Evolutionary conservation across 2,797 vertebrate genomes (phyloP).

Genomic region (Urophycis tenuis): DNA sequence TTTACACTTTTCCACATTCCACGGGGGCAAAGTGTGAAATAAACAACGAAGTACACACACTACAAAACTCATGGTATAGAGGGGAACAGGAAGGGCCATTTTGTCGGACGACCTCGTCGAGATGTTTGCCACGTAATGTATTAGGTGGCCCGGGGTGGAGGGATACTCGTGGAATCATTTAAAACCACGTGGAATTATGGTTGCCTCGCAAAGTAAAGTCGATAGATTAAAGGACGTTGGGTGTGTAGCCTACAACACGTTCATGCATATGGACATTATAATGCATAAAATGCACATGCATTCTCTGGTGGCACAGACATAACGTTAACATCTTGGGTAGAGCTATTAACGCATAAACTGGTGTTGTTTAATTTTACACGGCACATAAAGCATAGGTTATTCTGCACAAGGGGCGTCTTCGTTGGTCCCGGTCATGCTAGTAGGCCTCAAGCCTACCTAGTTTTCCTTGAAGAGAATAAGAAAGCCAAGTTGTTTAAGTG

Average conservation of each 20-base stretch:
- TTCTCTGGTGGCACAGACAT: neutral
- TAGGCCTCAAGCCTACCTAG: neutral
- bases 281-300: no score
- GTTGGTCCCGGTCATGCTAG: neutral
- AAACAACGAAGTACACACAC: neutral
- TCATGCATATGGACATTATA: neutral
- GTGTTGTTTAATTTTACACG: no score
- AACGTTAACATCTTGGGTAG: neutral
- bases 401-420: neutral
- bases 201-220: no score
- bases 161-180: neutral
- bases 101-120: neutral
- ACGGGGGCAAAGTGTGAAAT: neutral
- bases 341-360: no score
- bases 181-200: neutral
- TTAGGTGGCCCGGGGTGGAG: no score
- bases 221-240: no score
- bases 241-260: neutral
- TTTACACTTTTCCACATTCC: neutral
- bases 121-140: neutral
- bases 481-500: neutral
- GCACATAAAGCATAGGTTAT: neutral
- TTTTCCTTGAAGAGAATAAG: neutral
- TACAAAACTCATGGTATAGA: neutral
- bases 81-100: neutral